Percentiles rank a stretch among this genome's conserved stretches.
Conservation (phyloP, 2,797 vertebrate genomes). For the Schizopygopsis malacanthus region DNA sequence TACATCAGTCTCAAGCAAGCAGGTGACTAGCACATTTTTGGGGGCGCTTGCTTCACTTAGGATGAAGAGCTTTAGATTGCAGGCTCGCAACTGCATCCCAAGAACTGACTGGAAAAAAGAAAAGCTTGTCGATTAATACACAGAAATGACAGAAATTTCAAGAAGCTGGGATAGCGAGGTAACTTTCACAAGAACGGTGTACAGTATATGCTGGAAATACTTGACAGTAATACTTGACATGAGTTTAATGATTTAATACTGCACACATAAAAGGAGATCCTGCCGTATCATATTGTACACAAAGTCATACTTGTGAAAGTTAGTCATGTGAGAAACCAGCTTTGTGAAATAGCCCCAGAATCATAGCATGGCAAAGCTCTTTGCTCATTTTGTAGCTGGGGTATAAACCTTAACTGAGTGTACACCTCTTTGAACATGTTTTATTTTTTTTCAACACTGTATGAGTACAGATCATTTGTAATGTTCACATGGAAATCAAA, state of each 20-base stretch:
- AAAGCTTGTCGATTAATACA: constrained; percentile 65
- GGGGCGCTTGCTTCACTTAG: constrained; percentile 69
- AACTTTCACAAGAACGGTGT: constrained; percentile 79
- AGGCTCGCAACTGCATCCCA: constrained; percentile 76
- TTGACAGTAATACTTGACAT: neutral
- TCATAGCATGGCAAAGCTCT: constrained; percentile 75
- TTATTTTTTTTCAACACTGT: constrained; percentile 62
- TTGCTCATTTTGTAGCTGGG: constrained; percentile 68
- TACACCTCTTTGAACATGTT: constrained; percentile 64
- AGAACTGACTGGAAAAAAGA: constrained; percentile 66
- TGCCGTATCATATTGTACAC: constrained; percentile 52
- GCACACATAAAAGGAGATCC: neutral
- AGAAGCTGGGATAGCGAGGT: constrained; percentile 73
- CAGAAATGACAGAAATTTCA: constrained; percentile 71
- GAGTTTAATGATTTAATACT: neutral
- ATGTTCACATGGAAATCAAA: constrained; percentile 67
- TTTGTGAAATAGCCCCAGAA: constrained; percentile 75
- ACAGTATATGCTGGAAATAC: neutral
- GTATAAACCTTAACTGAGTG: constrained; percentile 66
- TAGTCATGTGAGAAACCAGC: constrained; percentile 71
- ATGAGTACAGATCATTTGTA: constrained; percentile 71
- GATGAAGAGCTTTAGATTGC: constrained; percentile 75
- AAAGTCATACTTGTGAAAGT: constrained; percentile 76
- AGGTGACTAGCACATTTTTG: constrained; percentile 59
- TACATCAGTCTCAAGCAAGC: constrained; percentile 72